phyloP scores from a whole-genome alignment of 1,140 invertebrate genomes.

The Brachionus plicatilis region DNA sequence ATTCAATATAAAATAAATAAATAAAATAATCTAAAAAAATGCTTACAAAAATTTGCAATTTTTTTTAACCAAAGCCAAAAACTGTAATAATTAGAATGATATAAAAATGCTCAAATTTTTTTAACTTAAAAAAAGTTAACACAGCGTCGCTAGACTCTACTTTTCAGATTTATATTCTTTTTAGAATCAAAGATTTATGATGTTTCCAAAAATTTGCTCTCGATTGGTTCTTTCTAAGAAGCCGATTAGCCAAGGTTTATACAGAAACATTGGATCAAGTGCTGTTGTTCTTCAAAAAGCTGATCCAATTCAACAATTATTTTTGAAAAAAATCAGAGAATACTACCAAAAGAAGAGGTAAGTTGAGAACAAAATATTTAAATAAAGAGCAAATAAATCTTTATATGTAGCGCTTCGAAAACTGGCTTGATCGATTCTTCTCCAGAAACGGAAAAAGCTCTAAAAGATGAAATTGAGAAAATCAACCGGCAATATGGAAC shows the following conservation, averaged over 20 bases:
- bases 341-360: conserved; percentile 37
- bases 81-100: background rate
- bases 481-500: conserved; percentile 23
- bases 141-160: background rate
- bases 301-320: conserved; percentile 30
- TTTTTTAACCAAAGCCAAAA: background rate
- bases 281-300: conserved; percentile 19
- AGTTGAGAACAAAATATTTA: background rate
- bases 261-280: background rate
- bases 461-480: conserved; percentile 37
- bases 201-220: conserved; percentile 8
- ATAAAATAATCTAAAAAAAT: background rate
- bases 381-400: background rate
- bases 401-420: background rate
- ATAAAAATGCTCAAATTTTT: background rate
- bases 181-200: background rate
- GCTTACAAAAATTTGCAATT: background rate
- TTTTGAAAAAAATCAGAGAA: conserved; percentile 29
- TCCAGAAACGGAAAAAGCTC: conserved; percentile 27
- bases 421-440: conserved; percentile 38
- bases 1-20: background rate
- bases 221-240: background rate
- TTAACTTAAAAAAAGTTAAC: background rate
- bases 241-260: background rate
- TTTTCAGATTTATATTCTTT: background rate